Evolutionary conservation across 2,113 vertebrate species (phyloP).

Genomic region (Siniperca chuatsi): DNA sequence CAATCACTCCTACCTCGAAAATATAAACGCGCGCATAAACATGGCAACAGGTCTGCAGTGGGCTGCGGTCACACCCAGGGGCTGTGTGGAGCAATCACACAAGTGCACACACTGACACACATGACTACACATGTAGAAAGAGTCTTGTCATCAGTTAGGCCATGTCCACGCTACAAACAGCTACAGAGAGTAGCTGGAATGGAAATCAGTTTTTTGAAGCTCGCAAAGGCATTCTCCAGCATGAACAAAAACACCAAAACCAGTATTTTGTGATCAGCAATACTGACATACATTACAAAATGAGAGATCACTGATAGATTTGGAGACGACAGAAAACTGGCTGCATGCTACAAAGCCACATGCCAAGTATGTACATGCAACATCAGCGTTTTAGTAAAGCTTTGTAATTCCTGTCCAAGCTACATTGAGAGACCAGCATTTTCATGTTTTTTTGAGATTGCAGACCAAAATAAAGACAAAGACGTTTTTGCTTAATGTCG

Average conservation of each 20-base stretch:
- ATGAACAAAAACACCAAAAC: not conserved
- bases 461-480: too few species aligned
- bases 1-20: constrained; percentile 60
- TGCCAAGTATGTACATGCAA: not conserved
- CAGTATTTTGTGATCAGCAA: not conserved
- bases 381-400: not conserved
- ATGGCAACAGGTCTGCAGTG: constrained; percentile 66
- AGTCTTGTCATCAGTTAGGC: constrained; percentile 10
- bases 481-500: not conserved
- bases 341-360: not conserved
- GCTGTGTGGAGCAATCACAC: constrained; percentile 31
- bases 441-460: not conserved
- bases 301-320: not conserved
- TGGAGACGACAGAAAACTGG: not conserved
- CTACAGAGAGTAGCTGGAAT: not conserved
- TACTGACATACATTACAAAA: not conserved
- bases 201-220: not conserved
- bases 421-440: not conserved
- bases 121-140: constrained; percentile 15
- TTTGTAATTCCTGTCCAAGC: not conserved
- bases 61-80: constrained; percentile 45
- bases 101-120: constrained; percentile 7
- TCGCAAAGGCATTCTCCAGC: not conserved
- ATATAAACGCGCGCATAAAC: constrained; percentile 72
- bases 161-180: not conserved